These are phyloP conservation scores for Salvator merianae DNA, from an alignment of 2,113 vertebrate genomes.

Conservation along the genomic window DNA sequence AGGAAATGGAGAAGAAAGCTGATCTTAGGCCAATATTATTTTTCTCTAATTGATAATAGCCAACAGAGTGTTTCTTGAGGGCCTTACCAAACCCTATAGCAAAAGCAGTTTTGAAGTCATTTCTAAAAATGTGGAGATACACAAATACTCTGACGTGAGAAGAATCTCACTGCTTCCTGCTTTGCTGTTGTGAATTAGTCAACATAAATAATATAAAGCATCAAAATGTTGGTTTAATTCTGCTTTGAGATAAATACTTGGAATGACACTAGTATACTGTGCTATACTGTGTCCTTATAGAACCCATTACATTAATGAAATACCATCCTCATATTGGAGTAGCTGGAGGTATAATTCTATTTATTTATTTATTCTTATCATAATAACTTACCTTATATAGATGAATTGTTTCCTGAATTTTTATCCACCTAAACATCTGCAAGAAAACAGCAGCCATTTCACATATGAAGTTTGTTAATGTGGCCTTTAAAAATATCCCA, in stretches of 20 bases:
- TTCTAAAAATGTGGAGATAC: conserved; percentile 54
- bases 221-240: conserved; percentile 21
- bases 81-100: conserved; percentile 38
- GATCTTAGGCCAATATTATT: conserved; percentile 67
- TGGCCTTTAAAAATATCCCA: too few species aligned
- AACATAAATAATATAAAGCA: conserved; percentile 15
- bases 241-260: neutral
- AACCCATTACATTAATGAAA: neutral
- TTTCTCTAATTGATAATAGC: conserved; percentile 69
- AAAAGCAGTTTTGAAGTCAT: conserved; percentile 57
- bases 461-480: too few species aligned
- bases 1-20: conserved; percentile 72
- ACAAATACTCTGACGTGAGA: conserved; percentile 31
- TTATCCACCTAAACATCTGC: too few species aligned
- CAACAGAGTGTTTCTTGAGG: conserved; percentile 59
- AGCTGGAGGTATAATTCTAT: neutral
- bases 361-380: too few species aligned
- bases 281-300: neutral
- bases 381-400: too few species aligned
- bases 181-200: neutral
- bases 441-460: too few species aligned
- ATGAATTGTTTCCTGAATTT: too few species aligned
- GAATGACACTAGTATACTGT: neutral
- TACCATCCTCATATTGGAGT: neutral
- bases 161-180: conserved; percentile 42